Evolutionary conservation across 1,140 invertebrate species (phyloP).

Genomic region (Heliconius eleuchia): DNA sequence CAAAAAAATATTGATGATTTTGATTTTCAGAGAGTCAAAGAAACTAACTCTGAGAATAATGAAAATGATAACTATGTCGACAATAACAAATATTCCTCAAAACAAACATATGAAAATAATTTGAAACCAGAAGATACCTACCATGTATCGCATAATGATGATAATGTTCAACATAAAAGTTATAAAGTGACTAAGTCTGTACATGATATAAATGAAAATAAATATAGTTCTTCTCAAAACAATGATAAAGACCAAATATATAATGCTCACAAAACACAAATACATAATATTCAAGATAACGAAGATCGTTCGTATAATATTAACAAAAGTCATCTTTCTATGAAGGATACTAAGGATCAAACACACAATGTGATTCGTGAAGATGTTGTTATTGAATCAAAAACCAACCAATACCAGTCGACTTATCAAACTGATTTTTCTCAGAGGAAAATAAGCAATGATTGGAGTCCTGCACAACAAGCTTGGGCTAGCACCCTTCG

Average conservation of each 20-base stretch:
- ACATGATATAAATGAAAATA: neutral
- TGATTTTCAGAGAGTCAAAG: conserved; percentile 60
- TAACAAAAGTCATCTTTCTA: conserved; percentile 18
- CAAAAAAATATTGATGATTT: conserved; percentile 63
- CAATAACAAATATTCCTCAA: neutral
- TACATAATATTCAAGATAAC: neutral
- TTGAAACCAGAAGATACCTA: neutral
- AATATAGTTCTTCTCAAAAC: neutral
- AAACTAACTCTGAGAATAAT: conserved; percentile 36
- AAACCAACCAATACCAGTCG: conserved; percentile 80
- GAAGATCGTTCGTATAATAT: conserved; percentile 9
- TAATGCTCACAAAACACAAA: neutral
- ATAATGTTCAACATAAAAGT: conserved; percentile 15
- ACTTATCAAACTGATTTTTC: conserved; percentile 83
- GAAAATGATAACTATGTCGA: conserved; percentile 39
- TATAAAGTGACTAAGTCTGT: neutral
- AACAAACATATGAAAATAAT: conserved; percentile 25
- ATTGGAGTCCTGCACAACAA: conserved; percentile 86
- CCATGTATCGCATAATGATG: conserved; percentile 5
- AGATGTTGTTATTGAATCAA: conserved; percentile 55
- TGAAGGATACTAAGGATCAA: conserved; percentile 41
- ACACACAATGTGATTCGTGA: conserved; percentile 53
- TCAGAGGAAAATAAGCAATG: conserved; percentile 82
- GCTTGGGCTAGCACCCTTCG: conserved; percentile 87
- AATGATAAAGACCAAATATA: neutral